Percentiles rank a stretch among this genome's conserved stretches.
Conservation (phyloP, 64 coral and sea anemone genomes). For the Trachythela sp. region DNA sequence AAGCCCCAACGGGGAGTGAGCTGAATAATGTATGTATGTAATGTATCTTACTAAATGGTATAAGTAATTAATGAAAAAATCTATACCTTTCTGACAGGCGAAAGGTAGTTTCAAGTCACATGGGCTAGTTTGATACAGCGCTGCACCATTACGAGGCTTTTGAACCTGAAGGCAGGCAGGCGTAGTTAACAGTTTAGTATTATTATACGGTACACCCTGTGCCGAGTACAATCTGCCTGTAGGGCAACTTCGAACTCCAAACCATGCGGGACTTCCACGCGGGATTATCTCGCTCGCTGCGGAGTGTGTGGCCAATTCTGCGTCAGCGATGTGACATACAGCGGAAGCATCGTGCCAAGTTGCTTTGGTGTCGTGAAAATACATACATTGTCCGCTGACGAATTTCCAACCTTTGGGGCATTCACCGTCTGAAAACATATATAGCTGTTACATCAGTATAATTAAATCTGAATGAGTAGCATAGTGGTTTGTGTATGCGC, state of each 20-base stretch:
- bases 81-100: not conserved
- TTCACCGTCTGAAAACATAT: not conserved
- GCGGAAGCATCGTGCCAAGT: not conserved
- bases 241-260: not conserved
- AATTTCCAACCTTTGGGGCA: not conserved
- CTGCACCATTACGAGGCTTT: not conserved
- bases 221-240: not conserved
- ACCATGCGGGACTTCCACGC: not conserved
- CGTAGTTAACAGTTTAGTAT: not conserved
- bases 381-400: not conserved
- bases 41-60: too few relatives aligned
- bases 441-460: too few relatives aligned
- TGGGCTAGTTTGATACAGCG: not conserved
- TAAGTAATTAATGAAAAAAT: not conserved
- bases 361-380: not conserved
- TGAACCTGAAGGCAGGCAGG: not conserved
- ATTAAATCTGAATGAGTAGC: not conserved
- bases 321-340: not conserved
- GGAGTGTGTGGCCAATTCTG: not conserved
- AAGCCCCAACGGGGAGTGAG: too few relatives aligned
- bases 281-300: not conserved
- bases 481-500: too few relatives aligned
- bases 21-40: too few relatives aligned
- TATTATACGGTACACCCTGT: not conserved
- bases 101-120: not conserved